Percentiles rank a stretch among this genome's conserved stretches.
Conservation (phyloP, 1,140 invertebrate genomes). For the Platyura marginata region DNA sequence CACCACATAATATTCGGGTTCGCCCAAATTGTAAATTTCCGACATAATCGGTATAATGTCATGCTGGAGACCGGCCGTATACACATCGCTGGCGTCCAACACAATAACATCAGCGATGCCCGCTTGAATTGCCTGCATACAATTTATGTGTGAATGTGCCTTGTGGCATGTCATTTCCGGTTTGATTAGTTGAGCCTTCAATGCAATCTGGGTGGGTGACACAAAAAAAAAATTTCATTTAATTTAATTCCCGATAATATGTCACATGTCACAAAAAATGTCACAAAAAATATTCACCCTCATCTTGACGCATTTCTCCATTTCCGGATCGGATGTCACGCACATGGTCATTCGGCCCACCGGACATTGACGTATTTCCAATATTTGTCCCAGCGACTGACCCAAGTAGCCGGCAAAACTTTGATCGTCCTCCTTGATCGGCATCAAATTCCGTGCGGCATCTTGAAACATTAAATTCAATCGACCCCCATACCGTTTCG, state of each 20-base stretch:
- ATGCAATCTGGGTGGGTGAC: constrained; percentile 40
- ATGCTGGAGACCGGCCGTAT: constrained; percentile 68
- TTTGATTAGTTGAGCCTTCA: constrained; percentile 71
- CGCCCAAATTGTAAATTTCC: constrained; percentile 72
- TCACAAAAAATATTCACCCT: constrained; percentile 38
- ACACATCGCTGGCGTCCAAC: constrained; percentile 85
- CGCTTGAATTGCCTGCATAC: constrained; percentile 65
- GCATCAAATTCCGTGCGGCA: constrained; percentile 37
- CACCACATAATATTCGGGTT: constrained; percentile 82
- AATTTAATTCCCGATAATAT: not conserved
- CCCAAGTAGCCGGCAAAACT: constrained; percentile 45
- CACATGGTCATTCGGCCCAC: constrained; percentile 65
- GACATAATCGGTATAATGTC: constrained; percentile 72
- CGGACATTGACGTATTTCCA: constrained; percentile 59
- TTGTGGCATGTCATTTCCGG: constrained; percentile 77
- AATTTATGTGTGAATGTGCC: constrained; percentile 69
- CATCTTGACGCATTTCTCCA: constrained; percentile 89
- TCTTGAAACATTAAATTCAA: constrained; percentile 60
- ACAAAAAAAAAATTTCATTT: constrained; percentile 5
- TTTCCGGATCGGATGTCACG: constrained; percentile 76
- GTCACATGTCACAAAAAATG: no score
- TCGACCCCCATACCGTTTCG: constrained; percentile 40
- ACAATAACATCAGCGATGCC: constrained; percentile 75
- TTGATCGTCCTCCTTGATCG: constrained; percentile 35
- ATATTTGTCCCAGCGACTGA: constrained; percentile 42